Conservation (phyloP, 1,140 invertebrate genomes). For the Drosophila saltans region DNA sequence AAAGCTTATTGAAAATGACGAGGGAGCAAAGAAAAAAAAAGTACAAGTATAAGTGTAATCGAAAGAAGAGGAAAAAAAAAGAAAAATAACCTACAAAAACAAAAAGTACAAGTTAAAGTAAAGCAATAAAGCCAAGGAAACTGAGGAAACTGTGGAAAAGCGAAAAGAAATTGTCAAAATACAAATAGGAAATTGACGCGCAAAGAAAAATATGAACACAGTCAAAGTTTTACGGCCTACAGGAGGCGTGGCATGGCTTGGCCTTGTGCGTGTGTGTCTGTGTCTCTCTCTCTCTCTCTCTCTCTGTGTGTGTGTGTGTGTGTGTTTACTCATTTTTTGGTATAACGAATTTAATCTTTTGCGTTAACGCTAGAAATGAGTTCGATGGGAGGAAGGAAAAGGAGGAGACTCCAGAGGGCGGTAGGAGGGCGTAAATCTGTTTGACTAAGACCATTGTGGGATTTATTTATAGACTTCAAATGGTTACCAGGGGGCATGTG, state of each 20-base stretch:
- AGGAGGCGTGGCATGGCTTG: conserved; percentile 13
- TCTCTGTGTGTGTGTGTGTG: conserved; percentile 1
- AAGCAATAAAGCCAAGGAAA: conserved; percentile 71
- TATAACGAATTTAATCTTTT: conserved; percentile 72
- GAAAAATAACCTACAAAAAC: conserved; percentile 25
- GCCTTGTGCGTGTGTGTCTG: conserved; percentile 6
- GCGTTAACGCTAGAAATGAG: conserved; percentile 48
- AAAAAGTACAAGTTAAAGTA: conserved; percentile 58
- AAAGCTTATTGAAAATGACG: conserved; percentile 64
- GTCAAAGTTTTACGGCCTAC: conserved; percentile 32
- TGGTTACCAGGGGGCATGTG: conserved; percentile 61
- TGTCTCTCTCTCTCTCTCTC: too few species aligned
- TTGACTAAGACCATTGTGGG: conserved; percentile 57
- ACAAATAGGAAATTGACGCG: conserved; percentile 76
- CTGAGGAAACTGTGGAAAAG: conserved; percentile 44
- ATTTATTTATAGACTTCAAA: conserved; percentile 74
- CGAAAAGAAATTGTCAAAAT: conserved; percentile 76
- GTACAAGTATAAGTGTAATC: conserved; percentile 23
- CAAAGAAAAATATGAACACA: conserved; percentile 57
- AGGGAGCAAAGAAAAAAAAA: conserved; percentile 25
- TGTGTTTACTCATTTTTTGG: conserved; percentile 30
- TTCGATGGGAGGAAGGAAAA: background rate
- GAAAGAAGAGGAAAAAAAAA: conserved; percentile 9
- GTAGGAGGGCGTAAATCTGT: conserved; percentile 33
- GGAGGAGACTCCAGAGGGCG: too few species aligned